Base-by-base conservation (phyloP, 2,113 vertebrate species). In the Pao palembangensis region DNA sequence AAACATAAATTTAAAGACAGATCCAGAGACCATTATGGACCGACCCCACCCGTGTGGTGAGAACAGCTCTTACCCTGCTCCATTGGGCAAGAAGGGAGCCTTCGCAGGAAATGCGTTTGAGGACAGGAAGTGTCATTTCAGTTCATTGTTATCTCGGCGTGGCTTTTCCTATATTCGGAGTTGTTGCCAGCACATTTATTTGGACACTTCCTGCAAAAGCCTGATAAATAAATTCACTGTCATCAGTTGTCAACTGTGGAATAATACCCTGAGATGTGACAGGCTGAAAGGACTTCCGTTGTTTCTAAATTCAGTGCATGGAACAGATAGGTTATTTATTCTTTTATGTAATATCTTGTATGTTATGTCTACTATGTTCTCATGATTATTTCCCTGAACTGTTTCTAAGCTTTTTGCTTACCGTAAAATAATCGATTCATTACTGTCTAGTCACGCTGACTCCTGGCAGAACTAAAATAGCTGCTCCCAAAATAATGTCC, bases 121-220 rank as follows among this genome's bases (percentile, higher is more conserved):
- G 81, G 78, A 67, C 80, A 79, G 82, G 82, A 86, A 74, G 62
- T 64, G 50, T 56, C 21, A 71, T 79, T 72, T 85, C 65, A 71
- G 50, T 72, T 65, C 80, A 79, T 77, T 81, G 83, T 81, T 80
- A 64, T 76, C 58, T 38, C 56, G 48, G 54, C 67, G 64, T 16
- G 2, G 51, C 50, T 69, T 49, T 69, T 50, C 25, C 7, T 44
- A 21, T 41, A 21, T 69, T 73, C 44, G 41, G 3, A 41, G 31
- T 55, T 50, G n/a, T 60, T 56, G 52, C 70, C 67, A 20, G 18
- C 56, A 12, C 43, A 25, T 23, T 28, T 71, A 62, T 83, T 77
- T 80, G 64, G 59, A 52, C 58, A 48, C 67, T 60, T 84, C 80
- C 74, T 78, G 19, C 4, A 0, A 69, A 10, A 8, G 12, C 55